Base-by-base conservation (phyloP, 2,113 vertebrate genomes). In the Sander vitreus region DNA sequence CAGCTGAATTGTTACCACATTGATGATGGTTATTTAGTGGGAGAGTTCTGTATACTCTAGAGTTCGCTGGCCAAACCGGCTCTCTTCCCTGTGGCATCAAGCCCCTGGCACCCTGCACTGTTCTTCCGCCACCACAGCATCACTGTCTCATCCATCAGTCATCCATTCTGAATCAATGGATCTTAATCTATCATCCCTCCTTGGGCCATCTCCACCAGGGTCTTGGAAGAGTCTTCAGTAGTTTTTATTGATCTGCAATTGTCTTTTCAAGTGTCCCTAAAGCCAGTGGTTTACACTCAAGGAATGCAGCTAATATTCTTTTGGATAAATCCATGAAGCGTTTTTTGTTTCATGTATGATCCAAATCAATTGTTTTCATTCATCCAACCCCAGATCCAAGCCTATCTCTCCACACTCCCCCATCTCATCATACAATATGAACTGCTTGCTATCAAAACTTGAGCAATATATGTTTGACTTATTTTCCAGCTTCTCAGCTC, bases 1-100 rank as follows among this genome's bases (percentile, higher is more conserved):
- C 88, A 85, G 77, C 89, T 94, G 94, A 43, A 96, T 95, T 95
- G 91, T 91, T 95, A 92, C 90, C 92, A 95, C 85, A 93, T 93
- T 94, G 92, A 88, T 86, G 85, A 88, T 88, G 88, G 70, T 86
- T 91, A 83, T 64, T 88, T 85, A 86, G 54, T 69, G 74, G 80
- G 65, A 84, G 74, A 78, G 69, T 27, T 12, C 58, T 55, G 60
- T 76, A 48, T 87, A 72, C 67, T 80, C 83, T n/a, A 54, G 77
- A 85, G 71, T 62, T 60, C 39, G 18, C 67, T 84, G 80, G 76
- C 67, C 87, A 89, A 77, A 81, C 76, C 85, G 84, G 88, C 85
- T 85, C 68, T 47, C 12, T 47, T 81, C 72, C 70, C 72, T 59
- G 73, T 83, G 78, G 84, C 85, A 76, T 53, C 21, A 36, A 82